Evolutionary conservation across 37 sponge, comb jelly and placozoan species (phyloP), one percentile per base, ranked within the genome.

Genomic region (Hexactinellida sp.): DNA sequence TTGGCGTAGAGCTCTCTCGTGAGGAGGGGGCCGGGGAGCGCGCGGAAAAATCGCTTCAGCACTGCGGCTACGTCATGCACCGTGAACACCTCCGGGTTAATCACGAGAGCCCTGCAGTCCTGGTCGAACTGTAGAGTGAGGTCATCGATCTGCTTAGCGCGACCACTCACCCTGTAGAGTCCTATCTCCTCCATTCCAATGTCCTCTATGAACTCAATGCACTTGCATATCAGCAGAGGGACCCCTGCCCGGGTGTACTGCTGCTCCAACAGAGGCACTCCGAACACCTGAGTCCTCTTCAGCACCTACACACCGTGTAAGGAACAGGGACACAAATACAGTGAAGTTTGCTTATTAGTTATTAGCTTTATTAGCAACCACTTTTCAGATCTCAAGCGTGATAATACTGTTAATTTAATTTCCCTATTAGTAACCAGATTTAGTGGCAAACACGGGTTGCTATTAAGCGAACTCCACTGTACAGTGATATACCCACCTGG

Each of bases 31-130:
- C 93, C 92, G 16, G 96, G 96, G 28, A 95, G 83, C 30, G 83
- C 87, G 13, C 91, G 82, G 51, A 95, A 87, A 85, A 93, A 95
- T 41, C 88, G 88, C 87, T 95, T 95, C 38, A 95, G 37, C 16
- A 87, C 38, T 10, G 92, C 93, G 0, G 96, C 84, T 5, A 95
- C 96, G 83, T 95, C 96, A 54, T 95, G 92, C 16, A 95, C 94
- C 16, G 88, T 84, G 88, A 91, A 93, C 39, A 35, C 54, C 51
- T 91, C 90, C 1, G 86, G 84, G 38, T 95, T 89, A 30, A 95
- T 86, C 13, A 93, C 89, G 30, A 95, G 90, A 35, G 88, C 88
- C 1, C 82, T 54, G 36, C 94, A 89, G 90, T 91, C 94, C 86
- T 94, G 93, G 39, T 92, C 87, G 54, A 94, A 92, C 24, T 84